Evolutionary conservation across 2,113 vertebrate genomes (phyloP).

Genomic region (Sclerurus mexicanus): DNA sequence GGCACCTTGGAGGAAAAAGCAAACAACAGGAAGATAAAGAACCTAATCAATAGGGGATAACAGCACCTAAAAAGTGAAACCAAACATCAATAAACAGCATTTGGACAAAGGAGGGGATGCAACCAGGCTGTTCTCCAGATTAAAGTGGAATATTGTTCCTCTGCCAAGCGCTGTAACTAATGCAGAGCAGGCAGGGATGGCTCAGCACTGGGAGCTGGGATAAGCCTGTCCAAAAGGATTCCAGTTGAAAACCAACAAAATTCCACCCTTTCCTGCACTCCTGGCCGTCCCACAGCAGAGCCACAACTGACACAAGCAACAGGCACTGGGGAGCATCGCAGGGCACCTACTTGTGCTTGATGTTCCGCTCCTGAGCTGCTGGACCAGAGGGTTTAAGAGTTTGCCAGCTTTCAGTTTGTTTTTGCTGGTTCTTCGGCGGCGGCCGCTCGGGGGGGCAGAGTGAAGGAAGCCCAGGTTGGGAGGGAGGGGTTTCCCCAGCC

Average conservation of each 20-base stretch:
- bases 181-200: background rate
- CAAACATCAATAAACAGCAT: background rate
- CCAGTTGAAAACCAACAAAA: background rate
- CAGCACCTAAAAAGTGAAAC: background rate
- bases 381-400: conserved; percentile 92
- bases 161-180: background rate
- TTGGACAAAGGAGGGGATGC: background rate
- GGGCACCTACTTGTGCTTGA: conserved; percentile 82
- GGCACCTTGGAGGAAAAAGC: background rate
- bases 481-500: conserved; percentile 89
- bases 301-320: background rate
- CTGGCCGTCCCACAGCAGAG: background rate
- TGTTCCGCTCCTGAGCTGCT: conserved; percentile 90
- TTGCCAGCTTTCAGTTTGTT: conserved; percentile 91
- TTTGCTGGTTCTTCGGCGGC: conserved; percentile 87
- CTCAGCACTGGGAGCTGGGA: background rate
- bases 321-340: accelerated
- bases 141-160: background rate
- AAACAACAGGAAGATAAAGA: background rate
- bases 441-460: conserved; percentile 81
- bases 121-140: background rate
- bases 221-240: background rate
- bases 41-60: background rate
- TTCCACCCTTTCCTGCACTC: background rate
- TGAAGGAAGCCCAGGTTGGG: conserved; percentile 85